A percentile compares a stretch with the other conserved stretches of the same genome.
phyloP scores from a whole-genome alignment of 2,888 invertebrate genomes.

The Drosophila nr. medialis region DNA sequence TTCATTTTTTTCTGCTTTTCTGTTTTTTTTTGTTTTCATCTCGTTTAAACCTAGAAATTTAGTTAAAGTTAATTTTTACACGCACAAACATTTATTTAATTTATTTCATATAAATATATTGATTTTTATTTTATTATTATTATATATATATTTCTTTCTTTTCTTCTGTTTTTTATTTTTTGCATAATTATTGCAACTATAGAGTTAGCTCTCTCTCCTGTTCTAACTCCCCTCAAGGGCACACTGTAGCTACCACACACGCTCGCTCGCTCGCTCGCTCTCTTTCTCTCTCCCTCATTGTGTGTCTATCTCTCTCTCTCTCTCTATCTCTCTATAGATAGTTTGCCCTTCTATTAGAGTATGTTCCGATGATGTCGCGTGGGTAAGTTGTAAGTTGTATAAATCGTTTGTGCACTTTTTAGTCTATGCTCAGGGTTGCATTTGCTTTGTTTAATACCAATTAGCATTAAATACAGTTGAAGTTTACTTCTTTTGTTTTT shows the following conservation, averaged over 20 bases:
- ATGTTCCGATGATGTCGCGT: conserved; percentile 68
- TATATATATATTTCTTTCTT: conserved; percentile 24
- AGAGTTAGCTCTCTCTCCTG: conserved; percentile 52
- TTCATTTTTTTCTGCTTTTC: conserved; percentile 5
- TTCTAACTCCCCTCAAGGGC: conserved; percentile 23
- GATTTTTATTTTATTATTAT: conserved; percentile 38
- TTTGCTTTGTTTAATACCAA: conserved; percentile 58
- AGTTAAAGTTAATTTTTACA: conserved; percentile 80
- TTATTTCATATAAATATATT: conserved; percentile 76
- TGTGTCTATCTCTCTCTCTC: conserved; percentile 10
- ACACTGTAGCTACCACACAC: conserved; percentile 33
- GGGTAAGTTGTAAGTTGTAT: conserved; percentile 75
- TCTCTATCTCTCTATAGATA: conserved; percentile 6
- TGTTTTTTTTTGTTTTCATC: conserved; percentile 9
- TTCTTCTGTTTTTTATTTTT: conserved; percentile 26
- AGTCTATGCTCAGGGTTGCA: conserved; percentile 81
- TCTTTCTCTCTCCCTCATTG: conserved; percentile 1
- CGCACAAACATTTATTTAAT: conserved; percentile 81
- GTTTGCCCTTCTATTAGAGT: conserved; percentile 14
- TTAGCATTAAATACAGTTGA: conserved; percentile 68
- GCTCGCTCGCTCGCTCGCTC: conserved; percentile 29
- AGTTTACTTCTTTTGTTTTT: conserved; percentile 24
- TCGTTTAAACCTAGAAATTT: conserved; percentile 73
- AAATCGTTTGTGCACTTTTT: conserved; percentile 73
- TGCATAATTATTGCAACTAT: conserved; percentile 52